A percentile compares a stretch with the other conserved stretches of the same genome.
Evolutionary conservation across 2,888 invertebrate species (phyloP).

Genomic region (Caenorhabditis drosophilae): DNA sequence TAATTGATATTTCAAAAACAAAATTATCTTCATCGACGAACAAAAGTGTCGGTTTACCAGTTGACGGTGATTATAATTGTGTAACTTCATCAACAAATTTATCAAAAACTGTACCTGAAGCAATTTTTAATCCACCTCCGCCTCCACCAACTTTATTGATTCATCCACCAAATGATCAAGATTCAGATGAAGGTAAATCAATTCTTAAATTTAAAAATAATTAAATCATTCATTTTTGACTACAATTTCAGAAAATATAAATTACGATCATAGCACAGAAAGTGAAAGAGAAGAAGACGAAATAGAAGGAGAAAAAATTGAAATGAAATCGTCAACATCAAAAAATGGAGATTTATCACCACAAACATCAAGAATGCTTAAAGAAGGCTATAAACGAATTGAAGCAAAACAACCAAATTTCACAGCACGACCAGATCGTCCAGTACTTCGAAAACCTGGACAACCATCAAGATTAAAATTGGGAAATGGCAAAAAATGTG

Average conservation of each 20-base stretch:
- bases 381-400: conserved; percentile 34
- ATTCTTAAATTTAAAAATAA: neutral
- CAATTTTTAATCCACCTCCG: conserved; percentile 24
- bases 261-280: conserved; percentile 39
- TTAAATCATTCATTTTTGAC: neutral
- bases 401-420: conserved; percentile 70
- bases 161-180: conserved; percentile 15
- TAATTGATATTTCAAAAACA: conserved; percentile 15
- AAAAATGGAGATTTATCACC: conserved; percentile 27
- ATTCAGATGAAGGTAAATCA: conserved; percentile 29
- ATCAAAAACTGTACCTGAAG: neutral
- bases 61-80: too few relatives aligned
- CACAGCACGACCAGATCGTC: conserved; percentile 70
- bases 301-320: too few relatives aligned
- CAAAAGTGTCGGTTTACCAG: too few relatives aligned
- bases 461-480: conserved; percentile 52
- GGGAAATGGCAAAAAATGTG: conserved; percentile 2
- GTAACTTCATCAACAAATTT: neutral
- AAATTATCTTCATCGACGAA: conserved; percentile 7
- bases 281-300: conserved; percentile 32
- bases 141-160: conserved; percentile 19
- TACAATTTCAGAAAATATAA: conserved; percentile 22
- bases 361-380: conserved; percentile 32
- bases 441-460: conserved; percentile 68
- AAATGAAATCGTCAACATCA: neutral